A percentile compares a stretch with the other conserved stretches of the same genome.
Conservation (phyloP, 2,888 invertebrate genomes). For the Napeogenes inachia region DNA sequence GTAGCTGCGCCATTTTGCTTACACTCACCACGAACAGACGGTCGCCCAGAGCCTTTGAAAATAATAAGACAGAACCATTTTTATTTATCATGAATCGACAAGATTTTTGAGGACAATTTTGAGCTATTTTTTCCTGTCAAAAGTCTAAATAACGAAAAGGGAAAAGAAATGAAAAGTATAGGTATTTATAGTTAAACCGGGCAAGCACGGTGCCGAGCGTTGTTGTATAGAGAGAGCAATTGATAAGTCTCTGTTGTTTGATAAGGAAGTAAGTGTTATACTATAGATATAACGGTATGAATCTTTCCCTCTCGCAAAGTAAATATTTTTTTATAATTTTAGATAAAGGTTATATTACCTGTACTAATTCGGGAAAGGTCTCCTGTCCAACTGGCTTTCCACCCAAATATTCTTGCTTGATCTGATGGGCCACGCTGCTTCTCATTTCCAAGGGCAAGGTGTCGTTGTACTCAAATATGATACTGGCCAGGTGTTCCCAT, state of each 20-base stretch:
- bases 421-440: slow-evolving; percentile 65
- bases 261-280: too few species aligned
- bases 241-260: too few species aligned
- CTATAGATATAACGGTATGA: too few species aligned
- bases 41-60: slow-evolving; percentile 78
- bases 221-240: too few species aligned
- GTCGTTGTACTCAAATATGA: slow-evolving; percentile 80
- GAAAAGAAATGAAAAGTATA: too few species aligned
- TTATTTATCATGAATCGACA: background rate
- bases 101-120: too few species aligned
- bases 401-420: slow-evolving; percentile 76
- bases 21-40: slow-evolving; percentile 79
- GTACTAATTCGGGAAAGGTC: slow-evolving; percentile 59
- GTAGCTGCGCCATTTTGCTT: slow-evolving; percentile 78
- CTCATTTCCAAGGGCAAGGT: slow-evolving; percentile 69
- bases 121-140: background rate
- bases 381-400: slow-evolving; percentile 68
- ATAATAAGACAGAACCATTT: background rate
- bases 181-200: too few species aligned
- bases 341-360: slow-evolving; percentile 40
- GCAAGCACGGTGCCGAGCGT: too few species aligned
- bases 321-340: too few species aligned
- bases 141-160: too few species aligned
- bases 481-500: slow-evolving; percentile 79
- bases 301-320: too few species aligned